A percentile compares a stretch with the other conserved stretches of the same genome.
Conservation (phyloP, 2,797 vertebrate genomes). For the Pogonophryne albipinna region DNA sequence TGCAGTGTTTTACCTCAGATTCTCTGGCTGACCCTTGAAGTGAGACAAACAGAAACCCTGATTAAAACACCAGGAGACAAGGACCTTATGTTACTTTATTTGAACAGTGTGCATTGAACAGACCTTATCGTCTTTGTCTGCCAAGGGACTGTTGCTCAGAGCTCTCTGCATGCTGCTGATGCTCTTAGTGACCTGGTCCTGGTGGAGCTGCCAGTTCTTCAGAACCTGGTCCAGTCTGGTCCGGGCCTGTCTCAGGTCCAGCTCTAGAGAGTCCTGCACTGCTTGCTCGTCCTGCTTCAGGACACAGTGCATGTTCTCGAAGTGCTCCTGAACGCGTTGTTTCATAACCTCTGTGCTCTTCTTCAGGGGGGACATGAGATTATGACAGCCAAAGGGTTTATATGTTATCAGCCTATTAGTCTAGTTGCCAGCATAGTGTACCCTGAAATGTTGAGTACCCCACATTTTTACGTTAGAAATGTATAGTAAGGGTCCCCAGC, state of each 20-base stretch:
- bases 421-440: too few relatives aligned
- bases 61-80: slow-evolving; percentile 10
- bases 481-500: too few relatives aligned
- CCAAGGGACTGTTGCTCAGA: slow-evolving; percentile 17
- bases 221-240: slow-evolving; percentile 76
- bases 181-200: slow-evolving; percentile 69
- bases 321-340: slow-evolving; percentile 77
- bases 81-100: neutral
- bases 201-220: slow-evolving; percentile 77
- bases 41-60: slow-evolving; percentile 21
- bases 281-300: slow-evolving; percentile 77
- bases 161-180: slow-evolving; percentile 53
- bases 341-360: slow-evolving; percentile 78
- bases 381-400: too few relatives aligned
- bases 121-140: slow-evolving; percentile 39
- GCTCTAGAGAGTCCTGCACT: slow-evolving; percentile 75
- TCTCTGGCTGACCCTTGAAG: slow-evolving; percentile 45
- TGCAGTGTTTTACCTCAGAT: slow-evolving; percentile 60
- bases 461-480: too few relatives aligned
- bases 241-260: slow-evolving; percentile 75
- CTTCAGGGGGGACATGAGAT: slow-evolving; percentile 46
- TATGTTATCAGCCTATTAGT: neutral
- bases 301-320: slow-evolving; percentile 66
- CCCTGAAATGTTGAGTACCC: too few relatives aligned
- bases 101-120: neutral